Evolutionary conservation across 2,113 vertebrate species (phyloP), one percentile per base, ranked within the genome.

Genomic region (Charadrius vociferus): DNA sequence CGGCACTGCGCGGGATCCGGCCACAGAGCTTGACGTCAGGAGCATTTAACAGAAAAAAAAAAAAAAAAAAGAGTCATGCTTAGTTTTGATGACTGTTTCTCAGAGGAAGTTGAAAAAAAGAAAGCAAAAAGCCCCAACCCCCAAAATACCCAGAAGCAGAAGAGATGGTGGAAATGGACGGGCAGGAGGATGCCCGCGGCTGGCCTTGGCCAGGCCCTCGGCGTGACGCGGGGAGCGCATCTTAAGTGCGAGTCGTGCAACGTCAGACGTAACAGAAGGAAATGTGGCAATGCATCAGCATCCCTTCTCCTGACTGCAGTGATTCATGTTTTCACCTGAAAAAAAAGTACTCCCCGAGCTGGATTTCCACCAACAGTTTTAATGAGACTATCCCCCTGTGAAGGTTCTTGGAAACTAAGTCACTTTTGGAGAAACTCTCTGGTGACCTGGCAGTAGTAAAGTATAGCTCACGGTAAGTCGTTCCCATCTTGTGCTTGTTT

Each of bases 1-100:
- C 22, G 0, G 63, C 17, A 0, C 19, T 2, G 30, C 0, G 0
- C 6, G 0, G 79, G 65, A 63, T 37, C 59, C 0, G 0, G 27
- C 36, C 1, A 0, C 7, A 24, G 45, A 5, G 15, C 23, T 14
- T 71, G 90, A 96, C 41, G 58, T 96, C 96, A 94, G 71, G 2
- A 0, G 34, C 0, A 0, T 23, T 67, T 1, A 1, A 39, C n/a
- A n/a, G n/a, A 81, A 83, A 17, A 66, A 23, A 49, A 41, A 34
- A 45, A n/a, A 15, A 32, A 47, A 36, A 13, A 71, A 34, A 27
- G 8, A 30, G 4, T 14, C 20, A 7, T 0, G 3, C 14, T 58
- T 24, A 2, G 8, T 80, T 74, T 41, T 45, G 71, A 61, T 82
- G 78, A 82, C 43, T 77, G 1, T 17, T 29, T 4, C 79, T 47